Base-by-base conservation (phyloP, 2,888 invertebrate genomes). In the Horisme vitalbata region DNA sequence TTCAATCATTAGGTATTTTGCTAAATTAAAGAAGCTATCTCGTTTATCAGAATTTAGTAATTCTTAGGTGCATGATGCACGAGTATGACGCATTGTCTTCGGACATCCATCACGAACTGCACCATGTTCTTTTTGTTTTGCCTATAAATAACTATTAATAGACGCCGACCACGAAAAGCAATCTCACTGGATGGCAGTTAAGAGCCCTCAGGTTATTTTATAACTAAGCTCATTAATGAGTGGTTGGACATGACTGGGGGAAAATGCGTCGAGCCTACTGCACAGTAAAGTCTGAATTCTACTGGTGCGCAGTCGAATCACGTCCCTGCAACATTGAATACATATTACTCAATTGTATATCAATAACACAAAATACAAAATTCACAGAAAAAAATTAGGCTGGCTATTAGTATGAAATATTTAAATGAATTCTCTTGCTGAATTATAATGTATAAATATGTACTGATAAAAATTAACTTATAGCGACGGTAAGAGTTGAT, bases 61-160 rank as follows among this genome's bases (percentile, higher is more conserved):
- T 70, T 67, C 58, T 66, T 52, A 57, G 49, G 54, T 32, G 56
- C 61, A 57, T 66, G 69, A 74, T 66, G 71, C 73, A 71, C 69
- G 68, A 68, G 60, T 68, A 72, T 72, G 77, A 75, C 75, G 72
- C 74, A 75, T 68, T 71, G 71, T 71, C 63, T 65, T 61, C 55
- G 51, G 65, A 59, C 65, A 61, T 68, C 67, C 70, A 72, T 75
- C 76, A 74, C 72, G 67, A 65, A 50, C 60, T 59, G 55, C 57
- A 59, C 65, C 68, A 67, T 67, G 68, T 50, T 81, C 78, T 75
- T 79, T 76, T 68, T 74, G 78, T 76, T 82, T 80, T 65, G 59
- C 75, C 75, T 79, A 83, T 85, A 85, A 85, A 84, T 81, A 81
- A 81, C 76, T 81, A 84, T 83, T 83, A 83, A 81, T 77, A 83